phyloP scores from a whole-genome alignment of 2,797 vertebrate species.

The Sebastes vulpes region DNA sequence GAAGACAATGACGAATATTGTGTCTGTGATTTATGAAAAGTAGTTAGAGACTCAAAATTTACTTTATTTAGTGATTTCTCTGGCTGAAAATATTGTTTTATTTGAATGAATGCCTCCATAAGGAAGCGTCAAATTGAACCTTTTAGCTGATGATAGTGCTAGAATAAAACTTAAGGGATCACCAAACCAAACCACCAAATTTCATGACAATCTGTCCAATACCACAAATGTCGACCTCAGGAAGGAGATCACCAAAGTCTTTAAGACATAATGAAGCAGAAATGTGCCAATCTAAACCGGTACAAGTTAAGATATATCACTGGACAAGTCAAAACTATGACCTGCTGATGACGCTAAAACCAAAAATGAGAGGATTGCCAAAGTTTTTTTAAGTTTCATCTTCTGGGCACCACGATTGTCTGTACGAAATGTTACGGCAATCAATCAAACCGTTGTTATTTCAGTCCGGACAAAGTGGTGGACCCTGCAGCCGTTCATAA shows the following conservation, averaged over 20 bases:
- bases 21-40: neutral
- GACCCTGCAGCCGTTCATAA: neutral
- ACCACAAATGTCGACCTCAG: neutral
- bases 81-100: neutral
- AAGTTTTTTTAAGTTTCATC: neutral
- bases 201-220: neutral
- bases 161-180: neutral
- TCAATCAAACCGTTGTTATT: neutral
- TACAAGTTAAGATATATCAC: neutral
- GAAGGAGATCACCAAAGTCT: neutral
- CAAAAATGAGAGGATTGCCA: neutral
- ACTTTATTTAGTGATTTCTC: neutral
- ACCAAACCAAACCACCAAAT: neutral
- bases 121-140: neutral
- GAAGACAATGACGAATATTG: neutral
- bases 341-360: neutral
- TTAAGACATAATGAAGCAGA: neutral
- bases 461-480: neutral
- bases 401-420: neutral
- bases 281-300: neutral
- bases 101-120: neutral
- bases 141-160: rapidly evolving
- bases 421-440: neutral
- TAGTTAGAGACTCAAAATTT: neutral
- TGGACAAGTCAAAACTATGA: neutral